Percentiles rank a stretch among this genome's conserved stretches.
Conservation (phyloP, 2,888 invertebrate species). For the Pyrrhosoma nymphula region DNA sequence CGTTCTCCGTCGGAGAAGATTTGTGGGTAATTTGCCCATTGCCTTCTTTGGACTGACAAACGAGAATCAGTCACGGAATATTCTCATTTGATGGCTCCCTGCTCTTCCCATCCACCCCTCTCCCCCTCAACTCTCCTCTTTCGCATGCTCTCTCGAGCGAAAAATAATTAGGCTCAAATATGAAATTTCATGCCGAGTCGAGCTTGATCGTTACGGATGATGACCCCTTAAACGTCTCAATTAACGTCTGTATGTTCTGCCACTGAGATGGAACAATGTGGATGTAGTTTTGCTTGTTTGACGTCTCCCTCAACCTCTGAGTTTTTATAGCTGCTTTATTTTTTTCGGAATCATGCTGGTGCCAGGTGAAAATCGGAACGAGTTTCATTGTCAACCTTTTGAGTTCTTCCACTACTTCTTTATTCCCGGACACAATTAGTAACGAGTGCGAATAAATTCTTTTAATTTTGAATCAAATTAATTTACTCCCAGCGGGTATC, state of each 20-base stretch:
- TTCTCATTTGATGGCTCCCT: background rate
- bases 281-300: background rate
- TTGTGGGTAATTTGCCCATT: conserved; percentile 49
- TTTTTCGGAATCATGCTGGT: background rate
- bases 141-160: background rate
- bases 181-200: conserved; percentile 49
- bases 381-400: background rate
- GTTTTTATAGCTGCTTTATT: background rate
- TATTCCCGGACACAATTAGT: background rate
- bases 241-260: background rate
- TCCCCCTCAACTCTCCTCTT: background rate
- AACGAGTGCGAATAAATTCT: background rate
- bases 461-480: background rate
- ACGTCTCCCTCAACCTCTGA: background rate
- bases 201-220: conserved; percentile 55
- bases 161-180: conserved; percentile 36
- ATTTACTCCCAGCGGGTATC: no score
- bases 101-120: background rate
- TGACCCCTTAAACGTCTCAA: conserved; percentile 53
- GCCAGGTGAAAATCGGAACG: background rate
- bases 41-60: conserved; percentile 47
- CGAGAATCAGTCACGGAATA: conserved; percentile 64
- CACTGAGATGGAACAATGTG: background rate
- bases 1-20: conserved; percentile 14
- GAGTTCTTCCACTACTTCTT: background rate